Evolutionary conservation across 2,888 invertebrate genomes (phyloP).

Genomic region (Tuberolachnus salignus): DNA sequence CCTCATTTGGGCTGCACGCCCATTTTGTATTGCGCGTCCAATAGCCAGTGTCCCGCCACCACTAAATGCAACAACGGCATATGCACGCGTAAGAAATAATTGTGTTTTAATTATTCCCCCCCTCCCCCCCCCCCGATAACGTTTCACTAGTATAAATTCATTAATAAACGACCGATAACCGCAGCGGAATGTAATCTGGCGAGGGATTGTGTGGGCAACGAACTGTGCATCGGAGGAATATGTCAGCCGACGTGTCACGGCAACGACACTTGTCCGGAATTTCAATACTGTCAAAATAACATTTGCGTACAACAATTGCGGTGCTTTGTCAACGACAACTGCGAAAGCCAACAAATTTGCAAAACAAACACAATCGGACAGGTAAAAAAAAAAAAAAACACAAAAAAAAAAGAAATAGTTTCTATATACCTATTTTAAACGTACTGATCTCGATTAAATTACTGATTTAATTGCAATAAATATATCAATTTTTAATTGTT

Average conservation of each 20-base stretch:
- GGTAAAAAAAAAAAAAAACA: slow-evolving; percentile 59
- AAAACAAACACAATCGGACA: slow-evolving; percentile 73
- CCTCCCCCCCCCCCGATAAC: too few species aligned
- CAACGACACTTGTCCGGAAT: slow-evolving; percentile 82
- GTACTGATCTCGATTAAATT: too few species aligned
- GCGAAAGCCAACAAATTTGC: slow-evolving; percentile 76
- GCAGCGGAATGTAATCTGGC: slow-evolving; percentile 77
- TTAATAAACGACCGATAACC: slow-evolving; percentile 57
- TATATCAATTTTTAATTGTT: not conserved
- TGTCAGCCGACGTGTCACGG: slow-evolving; percentile 83
- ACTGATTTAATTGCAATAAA: too few species aligned
- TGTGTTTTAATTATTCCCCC: too few species aligned
- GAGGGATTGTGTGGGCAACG: slow-evolving; percentile 83
- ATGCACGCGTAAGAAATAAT: slow-evolving; percentile 70
- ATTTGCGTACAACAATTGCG: slow-evolving; percentile 83
- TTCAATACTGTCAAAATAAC: slow-evolving; percentile 81
- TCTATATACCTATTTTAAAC: not conserved
- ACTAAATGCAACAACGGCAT: slow-evolving; percentile 83
- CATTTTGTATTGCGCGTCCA: slow-evolving; percentile 80
- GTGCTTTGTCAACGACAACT: slow-evolving; percentile 76
- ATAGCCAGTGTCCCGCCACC: slow-evolving; percentile 81
- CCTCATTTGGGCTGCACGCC: slow-evolving; percentile 83
- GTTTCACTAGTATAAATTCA: slow-evolving; percentile 30
- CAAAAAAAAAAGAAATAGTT: not conserved
- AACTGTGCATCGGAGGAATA: slow-evolving; percentile 83